Evolutionary conservation across 2,888 invertebrate genomes (phyloP).

Genomic region (Holacanthella duospinosa): DNA sequence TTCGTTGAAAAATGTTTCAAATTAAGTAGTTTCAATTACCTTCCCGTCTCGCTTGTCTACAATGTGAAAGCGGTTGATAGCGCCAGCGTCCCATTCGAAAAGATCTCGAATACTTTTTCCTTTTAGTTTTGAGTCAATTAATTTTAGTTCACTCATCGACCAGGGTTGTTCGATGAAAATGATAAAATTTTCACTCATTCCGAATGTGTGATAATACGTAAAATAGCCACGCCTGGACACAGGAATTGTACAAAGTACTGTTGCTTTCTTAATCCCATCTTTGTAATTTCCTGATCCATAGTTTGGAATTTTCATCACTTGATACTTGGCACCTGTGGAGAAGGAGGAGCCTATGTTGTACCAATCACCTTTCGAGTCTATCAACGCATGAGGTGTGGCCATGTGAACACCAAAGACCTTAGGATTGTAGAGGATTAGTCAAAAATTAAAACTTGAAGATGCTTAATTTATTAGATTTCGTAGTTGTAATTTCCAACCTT

Average conservation of each 20-base stretch:
- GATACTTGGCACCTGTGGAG: conserved; percentile 35
- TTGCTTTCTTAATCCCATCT: conserved; percentile 17
- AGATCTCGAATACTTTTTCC: conserved; percentile 11
- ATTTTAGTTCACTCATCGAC: conserved; percentile 16
- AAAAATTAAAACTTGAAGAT: too few relatives aligned
- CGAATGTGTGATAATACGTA: conserved; percentile 22
- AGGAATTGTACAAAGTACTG: conserved; percentile 22
- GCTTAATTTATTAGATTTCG: too few relatives aligned
- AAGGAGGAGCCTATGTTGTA: conserved; percentile 41
- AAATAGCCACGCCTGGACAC: conserved; percentile 24
- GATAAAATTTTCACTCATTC: conserved; percentile 16
- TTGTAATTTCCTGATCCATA: conserved; percentile 16
- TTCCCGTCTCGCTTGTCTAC: conserved; percentile 42
- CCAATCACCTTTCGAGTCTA: conserved; percentile 41
- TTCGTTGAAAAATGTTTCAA: neutral
- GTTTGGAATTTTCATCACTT: conserved; percentile 39
- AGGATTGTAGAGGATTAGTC: too few relatives aligned
- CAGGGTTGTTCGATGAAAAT: conserved; percentile 21
- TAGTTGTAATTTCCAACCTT: too few relatives aligned
- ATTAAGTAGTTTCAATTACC: conserved; percentile 16
- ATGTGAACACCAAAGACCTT: conserved; percentile 42
- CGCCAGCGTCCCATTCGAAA: conserved; percentile 17
- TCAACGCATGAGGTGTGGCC: conserved; percentile 44
- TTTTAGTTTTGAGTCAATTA: conserved; percentile 23
- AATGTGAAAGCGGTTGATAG: conserved; percentile 41